These are phyloP conservation scores for Sialia sialis DNA, from an alignment of 2,113 vertebrate species.

Conservation along the genomic window DNA sequence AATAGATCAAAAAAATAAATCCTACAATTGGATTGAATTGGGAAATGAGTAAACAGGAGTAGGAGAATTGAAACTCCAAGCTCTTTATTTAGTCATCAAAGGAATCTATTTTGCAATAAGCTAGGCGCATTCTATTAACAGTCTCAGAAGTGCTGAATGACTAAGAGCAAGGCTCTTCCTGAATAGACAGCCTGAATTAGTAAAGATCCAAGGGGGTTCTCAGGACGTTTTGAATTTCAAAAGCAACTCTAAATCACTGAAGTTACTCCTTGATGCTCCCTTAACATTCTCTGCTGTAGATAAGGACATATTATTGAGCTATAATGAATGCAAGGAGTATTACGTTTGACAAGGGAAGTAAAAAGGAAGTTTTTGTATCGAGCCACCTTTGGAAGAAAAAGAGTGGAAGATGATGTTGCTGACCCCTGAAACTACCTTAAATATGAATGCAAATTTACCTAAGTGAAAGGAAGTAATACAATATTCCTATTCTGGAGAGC, in stretches of 20 bases:
- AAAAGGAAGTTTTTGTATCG: neutral
- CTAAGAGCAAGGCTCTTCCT: neutral
- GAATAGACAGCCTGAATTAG: slow-evolving; percentile 9
- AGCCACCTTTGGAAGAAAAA: neutral
- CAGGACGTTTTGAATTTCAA: slow-evolving; percentile 1
- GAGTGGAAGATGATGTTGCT: neutral
- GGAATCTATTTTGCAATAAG: slow-evolving; percentile 2
- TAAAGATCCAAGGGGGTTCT: neutral
- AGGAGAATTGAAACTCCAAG: neutral
- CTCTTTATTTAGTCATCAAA: slow-evolving; percentile 33
- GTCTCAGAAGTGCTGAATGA: neutral
- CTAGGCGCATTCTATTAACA: neutral
- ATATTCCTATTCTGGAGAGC: neutral
- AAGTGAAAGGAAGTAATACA: neutral
- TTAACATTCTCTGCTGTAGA: neutral
- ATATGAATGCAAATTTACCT: neutral
- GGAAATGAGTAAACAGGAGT: neutral
- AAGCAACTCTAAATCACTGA: neutral
- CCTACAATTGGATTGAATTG: neutral
- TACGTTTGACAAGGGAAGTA: neutral
- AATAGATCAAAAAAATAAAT: neutral
- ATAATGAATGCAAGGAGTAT: neutral
- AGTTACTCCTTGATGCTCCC: neutral
- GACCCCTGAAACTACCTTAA: neutral
- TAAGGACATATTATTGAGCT: neutral